Evolutionary conservation across 2,888 invertebrate genomes (phyloP).

Genomic region (Dichetophora obliterata): DNA sequence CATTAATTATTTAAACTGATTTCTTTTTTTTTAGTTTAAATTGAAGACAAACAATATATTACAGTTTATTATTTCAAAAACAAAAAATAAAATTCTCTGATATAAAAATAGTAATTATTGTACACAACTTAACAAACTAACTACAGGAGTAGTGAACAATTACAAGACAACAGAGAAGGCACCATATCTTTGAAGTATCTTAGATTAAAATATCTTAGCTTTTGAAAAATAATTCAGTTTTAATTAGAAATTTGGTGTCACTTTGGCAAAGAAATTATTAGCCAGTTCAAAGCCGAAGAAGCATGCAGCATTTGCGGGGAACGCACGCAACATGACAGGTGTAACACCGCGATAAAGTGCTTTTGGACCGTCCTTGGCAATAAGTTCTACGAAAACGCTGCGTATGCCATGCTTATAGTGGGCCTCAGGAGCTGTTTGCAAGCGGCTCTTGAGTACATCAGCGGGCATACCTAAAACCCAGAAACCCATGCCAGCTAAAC

Average conservation of each 20-base stretch:
- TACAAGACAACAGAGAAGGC: neutral
- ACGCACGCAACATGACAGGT: conserved; percentile 97
- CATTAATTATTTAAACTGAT: too few species aligned
- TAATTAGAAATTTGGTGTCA: conserved; percentile 70
- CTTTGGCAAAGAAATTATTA: conserved; percentile 78
- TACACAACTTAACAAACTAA: neutral
- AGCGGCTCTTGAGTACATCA: conserved; percentile 97
- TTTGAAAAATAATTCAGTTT: neutral
- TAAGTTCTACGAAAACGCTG: conserved; percentile 88
- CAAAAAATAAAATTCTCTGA: neutral
- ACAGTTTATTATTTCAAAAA: neutral
- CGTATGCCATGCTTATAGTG: conserved; percentile 92
- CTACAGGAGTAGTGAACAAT: neutral
- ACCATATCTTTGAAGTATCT: neutral
- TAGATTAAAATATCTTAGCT: too few species aligned
- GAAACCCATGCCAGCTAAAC: conserved; percentile 95
- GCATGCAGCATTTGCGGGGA: conserved; percentile 99
- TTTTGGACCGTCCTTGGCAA: conserved; percentile 88
- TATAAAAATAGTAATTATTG: conserved; percentile 16
- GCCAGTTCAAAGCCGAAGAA: conserved; percentile 95
- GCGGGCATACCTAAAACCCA: conserved; percentile 98
- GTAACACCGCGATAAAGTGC: conserved; percentile 96
- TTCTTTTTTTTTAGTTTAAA: too few species aligned
- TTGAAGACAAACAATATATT: neutral
- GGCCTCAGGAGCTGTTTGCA: conserved; percentile 98